phyloP scores from a whole-genome alignment of 2,888 invertebrate species.

The Thyatira batis region DNA sequence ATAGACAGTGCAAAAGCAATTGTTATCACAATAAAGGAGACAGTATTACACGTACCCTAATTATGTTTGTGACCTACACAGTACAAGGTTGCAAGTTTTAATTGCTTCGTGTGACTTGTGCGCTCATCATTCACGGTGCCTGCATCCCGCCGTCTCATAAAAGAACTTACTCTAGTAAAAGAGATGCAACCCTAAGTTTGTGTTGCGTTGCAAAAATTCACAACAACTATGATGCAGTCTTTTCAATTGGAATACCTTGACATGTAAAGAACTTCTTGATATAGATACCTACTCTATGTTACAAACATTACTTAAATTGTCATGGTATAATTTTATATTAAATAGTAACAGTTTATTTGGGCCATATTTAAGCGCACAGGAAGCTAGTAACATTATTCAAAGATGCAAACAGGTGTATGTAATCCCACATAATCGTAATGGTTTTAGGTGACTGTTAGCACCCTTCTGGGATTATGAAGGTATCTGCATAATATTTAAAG shows the following conservation, averaged over 20 bases:
- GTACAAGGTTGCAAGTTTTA: slow-evolving; percentile 52
- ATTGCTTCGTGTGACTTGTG: slow-evolving; percentile 53
- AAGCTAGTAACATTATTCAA: slow-evolving; percentile 3
- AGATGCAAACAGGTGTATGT: slow-evolving; percentile 14
- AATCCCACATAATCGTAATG: slow-evolving; percentile 20
- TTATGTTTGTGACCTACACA: slow-evolving; percentile 35
- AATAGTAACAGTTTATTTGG: too few species aligned
- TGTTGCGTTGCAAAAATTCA: slow-evolving; percentile 48
- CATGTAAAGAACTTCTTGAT: slow-evolving; percentile 28
- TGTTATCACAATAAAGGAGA: slow-evolving; percentile 23
- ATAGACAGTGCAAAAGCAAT: too few species aligned
- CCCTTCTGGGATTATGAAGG: slow-evolving; percentile 10
- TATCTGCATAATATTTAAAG: not conserved
- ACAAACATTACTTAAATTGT: not conserved
- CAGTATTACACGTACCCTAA: slow-evolving; percentile 29
- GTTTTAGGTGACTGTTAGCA: slow-evolving; percentile 17
- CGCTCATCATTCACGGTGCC: slow-evolving; percentile 43
- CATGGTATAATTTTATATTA: too few species aligned
- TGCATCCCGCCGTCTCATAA: slow-evolving; percentile 44
- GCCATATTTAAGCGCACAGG: too few species aligned
- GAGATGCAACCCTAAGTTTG: slow-evolving; percentile 43
- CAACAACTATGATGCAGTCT: slow-evolving; percentile 25
- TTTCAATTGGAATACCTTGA: slow-evolving; percentile 46
- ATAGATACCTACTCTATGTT: not conserved
- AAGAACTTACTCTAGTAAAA: slow-evolving; percentile 50